phyloP scores from a whole-genome alignment of 2,888 invertebrate genomes.

The Polymixis flavicincta region DNA sequence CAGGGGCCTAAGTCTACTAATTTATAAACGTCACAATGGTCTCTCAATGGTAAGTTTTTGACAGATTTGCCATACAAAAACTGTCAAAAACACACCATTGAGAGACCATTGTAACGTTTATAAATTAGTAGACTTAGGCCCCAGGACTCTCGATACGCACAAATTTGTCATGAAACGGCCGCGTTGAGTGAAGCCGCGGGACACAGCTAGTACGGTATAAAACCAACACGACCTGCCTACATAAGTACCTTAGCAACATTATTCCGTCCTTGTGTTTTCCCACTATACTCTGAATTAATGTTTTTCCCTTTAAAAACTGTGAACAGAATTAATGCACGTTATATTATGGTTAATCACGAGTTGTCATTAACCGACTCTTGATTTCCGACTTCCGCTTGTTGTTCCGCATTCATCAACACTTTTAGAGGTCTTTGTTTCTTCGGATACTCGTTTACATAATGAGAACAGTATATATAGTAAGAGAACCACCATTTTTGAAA shows the following conservation, averaged over 20 bases:
- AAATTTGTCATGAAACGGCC: too few species aligned
- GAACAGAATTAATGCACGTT: slow-evolving; percentile 39
- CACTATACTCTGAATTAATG: slow-evolving; percentile 25
- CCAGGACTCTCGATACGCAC: too few species aligned
- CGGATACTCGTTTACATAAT: slow-evolving; percentile 30
- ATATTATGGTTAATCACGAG: slow-evolving; percentile 42
- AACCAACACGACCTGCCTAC: slow-evolving; percentile 10
- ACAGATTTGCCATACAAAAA: too few species aligned
- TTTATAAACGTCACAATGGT: too few species aligned
- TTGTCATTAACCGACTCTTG: slow-evolving; percentile 50
- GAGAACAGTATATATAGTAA: slow-evolving; percentile 17
- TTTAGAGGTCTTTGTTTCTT: slow-evolving; percentile 48
- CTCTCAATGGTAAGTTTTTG: too few species aligned
- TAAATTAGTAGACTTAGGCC: too few species aligned
- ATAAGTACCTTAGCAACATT: slow-evolving; percentile 14
- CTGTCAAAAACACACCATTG: too few species aligned
- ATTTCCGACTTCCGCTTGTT: slow-evolving; percentile 55
- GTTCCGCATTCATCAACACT: slow-evolving; percentile 59
- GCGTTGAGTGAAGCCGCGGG: too few species aligned
- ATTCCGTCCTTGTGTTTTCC: slow-evolving; percentile 33
- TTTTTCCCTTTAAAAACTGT: slow-evolving; percentile 34
- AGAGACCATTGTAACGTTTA: too few species aligned
- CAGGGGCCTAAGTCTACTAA: too few species aligned
- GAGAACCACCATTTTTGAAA: neutral
- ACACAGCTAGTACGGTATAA: neutral